phyloP scores from a whole-genome alignment of 37 sponge, comb jelly and placozoan species.

The Eunapius fragilis region DNA sequence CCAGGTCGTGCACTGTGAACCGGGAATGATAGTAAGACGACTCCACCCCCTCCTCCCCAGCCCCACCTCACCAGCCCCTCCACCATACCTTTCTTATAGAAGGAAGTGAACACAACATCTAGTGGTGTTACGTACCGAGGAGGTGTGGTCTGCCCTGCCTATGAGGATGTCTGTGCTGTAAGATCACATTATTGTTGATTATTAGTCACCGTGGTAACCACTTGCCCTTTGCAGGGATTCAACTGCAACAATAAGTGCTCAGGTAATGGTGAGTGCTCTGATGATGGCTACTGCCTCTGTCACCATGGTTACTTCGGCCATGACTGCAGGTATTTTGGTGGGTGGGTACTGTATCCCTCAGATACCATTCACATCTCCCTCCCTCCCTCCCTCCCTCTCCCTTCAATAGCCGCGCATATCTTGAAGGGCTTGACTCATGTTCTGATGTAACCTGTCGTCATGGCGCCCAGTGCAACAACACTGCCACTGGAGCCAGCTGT shows the following conservation, averaged over 20 bases:
- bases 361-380: neutral
- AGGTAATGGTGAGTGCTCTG: conserved; percentile 25
- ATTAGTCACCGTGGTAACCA: neutral
- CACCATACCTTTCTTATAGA: neutral
- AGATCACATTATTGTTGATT: neutral
- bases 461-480: conserved; percentile 36
- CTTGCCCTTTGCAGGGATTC: neutral
- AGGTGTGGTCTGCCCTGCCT: conserved; percentile 42
- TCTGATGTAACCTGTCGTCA: conserved; percentile 24
- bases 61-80: neutral
- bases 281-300: conserved; percentile 43
- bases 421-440: conserved; percentile 12
- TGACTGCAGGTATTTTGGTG: conserved; percentile 76
- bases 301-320: conserved; percentile 68
- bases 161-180: conserved; percentile 56
- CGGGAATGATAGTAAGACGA: conserved; percentile 1
- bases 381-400: neutral
- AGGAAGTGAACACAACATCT: neutral
- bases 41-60: too few relatives aligned
- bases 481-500: conserved; percentile 28
- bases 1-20: neutral
- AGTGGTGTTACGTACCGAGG: conserved; percentile 15
- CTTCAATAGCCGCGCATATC: conserved; percentile 20
- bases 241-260: conserved; percentile 57
- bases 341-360: too few relatives aligned